These are phyloP conservation scores for Cordilura impudica DNA, from an alignment of 2,888 invertebrate species.

Conservation along the genomic window DNA sequence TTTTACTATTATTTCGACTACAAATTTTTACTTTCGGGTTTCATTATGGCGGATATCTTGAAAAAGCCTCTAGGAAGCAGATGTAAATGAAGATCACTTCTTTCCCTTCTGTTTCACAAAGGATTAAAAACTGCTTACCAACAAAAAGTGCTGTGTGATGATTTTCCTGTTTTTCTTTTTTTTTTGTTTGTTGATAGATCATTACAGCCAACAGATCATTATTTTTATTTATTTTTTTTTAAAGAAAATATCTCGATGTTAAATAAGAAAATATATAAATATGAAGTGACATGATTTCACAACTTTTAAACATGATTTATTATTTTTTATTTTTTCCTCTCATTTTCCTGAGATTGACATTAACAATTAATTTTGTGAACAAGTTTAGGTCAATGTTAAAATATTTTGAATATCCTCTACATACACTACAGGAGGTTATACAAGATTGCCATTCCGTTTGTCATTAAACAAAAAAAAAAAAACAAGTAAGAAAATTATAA, in stretches of 20 bases:
- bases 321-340: slow-evolving; percentile 20
- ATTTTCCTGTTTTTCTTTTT: slow-evolving; percentile 24
- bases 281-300: slow-evolving; percentile 39
- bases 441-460: not conserved
- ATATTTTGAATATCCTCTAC: not conserved
- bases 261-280: slow-evolving; percentile 25
- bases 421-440: not conserved
- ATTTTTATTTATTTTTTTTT: not conserved
- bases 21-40: too few relatives aligned
- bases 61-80: slow-evolving; percentile 19
- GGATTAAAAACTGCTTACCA: not conserved
- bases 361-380: slow-evolving; percentile 49
- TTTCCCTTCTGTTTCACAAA: not conserved
- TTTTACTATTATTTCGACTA: too few relatives aligned
- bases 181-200: slow-evolving; percentile 50
- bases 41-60: too few relatives aligned
- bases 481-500: too few relatives aligned
- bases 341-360: slow-evolving; percentile 44
- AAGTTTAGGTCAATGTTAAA: slow-evolving; percentile 47
- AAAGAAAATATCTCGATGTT: slow-evolving; percentile 27
- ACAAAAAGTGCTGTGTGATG: slow-evolving; percentile 18
- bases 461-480: too few relatives aligned
- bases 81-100: slow-evolving; percentile 7
- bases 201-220: slow-evolving; percentile 44
- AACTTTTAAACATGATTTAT: slow-evolving; percentile 21